Evolutionary conservation across 2,888 invertebrate genomes (phyloP).

Genomic region (Oscheius onirici): DNA sequence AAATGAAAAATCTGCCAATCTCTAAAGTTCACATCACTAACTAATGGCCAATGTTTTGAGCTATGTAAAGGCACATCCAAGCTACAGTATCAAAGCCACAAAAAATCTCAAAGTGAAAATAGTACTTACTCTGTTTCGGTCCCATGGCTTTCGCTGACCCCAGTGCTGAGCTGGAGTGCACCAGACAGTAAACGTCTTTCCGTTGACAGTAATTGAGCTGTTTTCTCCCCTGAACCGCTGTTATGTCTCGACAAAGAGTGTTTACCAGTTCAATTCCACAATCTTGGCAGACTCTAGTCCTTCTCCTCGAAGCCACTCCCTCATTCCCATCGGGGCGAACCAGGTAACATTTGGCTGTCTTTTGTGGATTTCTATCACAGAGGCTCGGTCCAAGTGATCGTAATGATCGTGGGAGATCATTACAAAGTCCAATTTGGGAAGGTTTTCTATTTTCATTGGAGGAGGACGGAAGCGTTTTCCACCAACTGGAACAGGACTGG

Average conservation of each 20-base stretch:
- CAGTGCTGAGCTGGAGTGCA: slow-evolving; percentile 76
- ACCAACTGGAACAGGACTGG: slow-evolving; percentile 72
- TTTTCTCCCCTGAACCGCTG: slow-evolving; percentile 57
- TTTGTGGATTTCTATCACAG: slow-evolving; percentile 51
- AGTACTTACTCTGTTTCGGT: too few relatives aligned
- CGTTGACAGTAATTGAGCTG: background rate
- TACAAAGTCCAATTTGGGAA: slow-evolving; percentile 74
- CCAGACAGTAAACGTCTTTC: slow-evolving; percentile 66
- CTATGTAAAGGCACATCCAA: too few relatives aligned
- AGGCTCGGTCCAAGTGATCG: slow-evolving; percentile 74
- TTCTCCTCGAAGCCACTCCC: too few relatives aligned
- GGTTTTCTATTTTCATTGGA: slow-evolving; percentile 72
- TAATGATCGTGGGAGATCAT: slow-evolving; percentile 76
- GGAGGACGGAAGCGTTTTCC: slow-evolving; percentile 73
- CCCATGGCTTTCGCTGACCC: slow-evolving; percentile 73
- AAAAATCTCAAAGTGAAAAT: too few relatives aligned
- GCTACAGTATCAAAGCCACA: too few relatives aligned
- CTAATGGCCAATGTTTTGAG: too few relatives aligned
- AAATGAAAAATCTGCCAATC: too few relatives aligned
- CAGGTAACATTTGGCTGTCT: slow-evolving; percentile 71
- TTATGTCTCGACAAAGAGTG: too few relatives aligned
- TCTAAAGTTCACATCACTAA: too few relatives aligned
- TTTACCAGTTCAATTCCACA: background rate
- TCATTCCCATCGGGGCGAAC: slow-evolving; percentile 44
- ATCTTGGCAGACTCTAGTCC: background rate